Conservation (phyloP, 37 sponge, comb jelly and placozoan species). For the Ianthella basta region DNA sequence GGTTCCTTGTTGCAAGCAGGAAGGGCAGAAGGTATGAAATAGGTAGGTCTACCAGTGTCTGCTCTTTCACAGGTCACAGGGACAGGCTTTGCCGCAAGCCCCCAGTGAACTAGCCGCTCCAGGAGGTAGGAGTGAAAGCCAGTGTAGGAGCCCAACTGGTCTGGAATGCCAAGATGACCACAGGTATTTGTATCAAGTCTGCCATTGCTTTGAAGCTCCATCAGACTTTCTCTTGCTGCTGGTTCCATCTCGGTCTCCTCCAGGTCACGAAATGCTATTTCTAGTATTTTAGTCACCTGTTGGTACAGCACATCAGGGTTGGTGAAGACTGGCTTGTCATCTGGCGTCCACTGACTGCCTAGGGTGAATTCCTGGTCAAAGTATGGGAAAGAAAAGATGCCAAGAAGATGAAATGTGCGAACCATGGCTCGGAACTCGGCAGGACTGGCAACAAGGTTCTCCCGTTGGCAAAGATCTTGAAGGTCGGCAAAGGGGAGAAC, state of each 20-base stretch:
- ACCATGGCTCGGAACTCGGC: slow-evolving; percentile 6
- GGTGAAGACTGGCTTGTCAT: slow-evolving; percentile 5
- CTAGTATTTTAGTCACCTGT: neutral
- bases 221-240: neutral
- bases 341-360: neutral
- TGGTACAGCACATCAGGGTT: neutral
- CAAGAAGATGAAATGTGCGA: slow-evolving; percentile 3
- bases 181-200: neutral
- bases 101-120: neutral
- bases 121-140: neutral
- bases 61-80: too few species aligned
- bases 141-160: neutral
- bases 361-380: neutral
- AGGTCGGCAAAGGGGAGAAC: neutral
- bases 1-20: too few species aligned
- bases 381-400: neutral
- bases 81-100: neutral
- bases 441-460: neutral
- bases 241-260: too few species aligned
- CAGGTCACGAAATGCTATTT: neutral
- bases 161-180: neutral
- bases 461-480: slow-evolving; percentile 5
- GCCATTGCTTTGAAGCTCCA: neutral
- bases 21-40: too few species aligned
- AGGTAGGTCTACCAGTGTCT: too few species aligned